Percentiles rank a stretch among this genome's conserved stretches.
Evolutionary conservation across 2,113 vertebrate genomes (phyloP).

Genomic region (Lophochroa leadbeateri): DNA sequence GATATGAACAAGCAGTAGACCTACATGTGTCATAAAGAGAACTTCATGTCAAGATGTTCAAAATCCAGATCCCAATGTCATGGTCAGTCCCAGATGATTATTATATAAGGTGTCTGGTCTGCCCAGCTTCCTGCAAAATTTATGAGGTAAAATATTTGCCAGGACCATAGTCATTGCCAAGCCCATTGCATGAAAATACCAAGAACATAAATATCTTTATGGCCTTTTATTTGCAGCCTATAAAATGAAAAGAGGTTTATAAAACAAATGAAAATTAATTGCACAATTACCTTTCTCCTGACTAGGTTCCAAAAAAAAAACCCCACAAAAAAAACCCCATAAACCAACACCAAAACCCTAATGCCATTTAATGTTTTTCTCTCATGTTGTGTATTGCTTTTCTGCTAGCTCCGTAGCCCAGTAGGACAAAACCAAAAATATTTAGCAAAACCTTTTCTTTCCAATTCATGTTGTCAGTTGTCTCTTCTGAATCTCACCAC

Average conservation of each 20-base stretch:
- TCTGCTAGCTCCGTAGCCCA: neutral
- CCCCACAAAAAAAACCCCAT: neutral
- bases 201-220: slow-evolving; percentile 30
- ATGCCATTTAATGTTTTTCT: neutral
- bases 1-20: neutral
- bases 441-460: neutral
- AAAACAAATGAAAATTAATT: slow-evolving; percentile 47
- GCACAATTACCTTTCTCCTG: neutral
- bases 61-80: neutral
- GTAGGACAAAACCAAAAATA: neutral
- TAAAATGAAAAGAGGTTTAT: slow-evolving; percentile 18
- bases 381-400: neutral
- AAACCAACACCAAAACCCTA: neutral
- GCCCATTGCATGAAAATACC: neutral
- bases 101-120: neutral
- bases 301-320: neutral
- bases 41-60: neutral
- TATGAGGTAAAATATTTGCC: slow-evolving; percentile 9
- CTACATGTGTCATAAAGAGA: neutral
- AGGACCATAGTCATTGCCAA: neutral
- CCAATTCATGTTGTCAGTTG: neutral
- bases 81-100: neutral
- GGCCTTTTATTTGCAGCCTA: slow-evolving; percentile 14
- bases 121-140: neutral
- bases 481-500: neutral